Base-by-base conservation (phyloP, 2,113 vertebrate genomes). In the Pelodiscus sinensis region DNA sequence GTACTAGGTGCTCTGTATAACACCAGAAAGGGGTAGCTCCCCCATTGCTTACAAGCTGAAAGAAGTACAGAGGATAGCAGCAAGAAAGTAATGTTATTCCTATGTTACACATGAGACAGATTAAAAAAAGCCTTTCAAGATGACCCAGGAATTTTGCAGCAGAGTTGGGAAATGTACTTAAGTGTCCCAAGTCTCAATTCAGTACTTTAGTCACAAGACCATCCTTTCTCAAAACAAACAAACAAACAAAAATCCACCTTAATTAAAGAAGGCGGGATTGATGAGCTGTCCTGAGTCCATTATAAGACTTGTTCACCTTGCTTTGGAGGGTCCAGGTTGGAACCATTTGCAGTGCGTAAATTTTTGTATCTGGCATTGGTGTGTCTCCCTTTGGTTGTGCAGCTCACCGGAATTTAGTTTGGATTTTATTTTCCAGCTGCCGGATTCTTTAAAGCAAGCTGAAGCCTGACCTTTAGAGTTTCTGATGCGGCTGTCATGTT, bases 401-500 rank as follows among this genome's bases (percentile, higher is more conserved):
- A 90, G 93, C 93, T 91, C 19, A 52, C 10, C 51, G 82, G 8
- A 2, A 55, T 84, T 83, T 35, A 85, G 77, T 88, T 78, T 68
- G 8, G 87, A 84, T 88, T 80, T 92, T 82, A 4, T 88, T 88
- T 81, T n/a, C 85, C 35, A 15, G 88, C 86, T 86, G 87, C 54
- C 84, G 77, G 13, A 81, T 22, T 92, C 90, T 88, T 93, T 3
- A 80, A 35, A 95, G 55, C 55, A 75, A 82, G 95, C 86, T 89
- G 58, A 0, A 4, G 44, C 18, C 85, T 75, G 95, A 96, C 92
- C 94, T 96, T 94, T 91, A 51, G 85, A 56, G 81, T 71, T 92
- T 82, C 94, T 94, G 86, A 92, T 29, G 95, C 93, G 93, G 57
- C 79, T 88, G 91, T 94, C 78, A 0, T 27, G 51, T 95, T 85